Base-by-base conservation (phyloP, 2,113 vertebrate genomes). In the Jaculus jaculus region DNA sequence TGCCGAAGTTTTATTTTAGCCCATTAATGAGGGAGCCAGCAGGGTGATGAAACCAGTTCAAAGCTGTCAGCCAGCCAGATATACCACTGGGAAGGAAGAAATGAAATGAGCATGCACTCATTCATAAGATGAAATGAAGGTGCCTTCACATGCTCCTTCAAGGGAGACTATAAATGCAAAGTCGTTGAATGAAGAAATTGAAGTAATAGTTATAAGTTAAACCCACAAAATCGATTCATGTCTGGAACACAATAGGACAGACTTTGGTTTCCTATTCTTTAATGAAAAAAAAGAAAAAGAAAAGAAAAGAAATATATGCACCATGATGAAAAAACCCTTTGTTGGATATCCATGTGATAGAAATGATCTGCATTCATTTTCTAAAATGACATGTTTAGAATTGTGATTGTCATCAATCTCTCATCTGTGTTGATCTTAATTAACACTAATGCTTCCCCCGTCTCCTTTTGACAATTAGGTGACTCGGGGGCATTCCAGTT, bases 321-420 rank as follows among this genome's bases (percentile, higher is more conserved):
- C 73, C 26, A 54, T 73, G 47, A 77, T 65, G 65, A 47, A 66
- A 71, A 51, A 34, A 10, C 2, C 5, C 4, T 81, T 2, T 54
- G 77, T 54, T 91, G 63, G 37, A 26, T 91, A 85, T 15, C 37
- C 84, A 71, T 37, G 37, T 61, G 37, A 63, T 39, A 75, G 60
- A 93, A 94, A 96, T 81, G 84, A 73, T 88, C 85, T 82, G 17
- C 18, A 68, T 80, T 30, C 63, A 1, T 84, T 93, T 88, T 84
- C 24, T 71, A 77, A 95, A 84, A 90, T 72, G 51, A 51, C 87
- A 47, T 90, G 65, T 28, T 51, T 15, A 87, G 39, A 96, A 89
- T 65, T 51, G 1, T 61, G 73, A 68, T 32, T 60, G 91, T 80
- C 15, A 42, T 6, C 32, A 54, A 93, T 18, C 28, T 84, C 71